Conservation (phyloP, 2,113 vertebrate species). For the Sapayoa aenigma region DNA sequence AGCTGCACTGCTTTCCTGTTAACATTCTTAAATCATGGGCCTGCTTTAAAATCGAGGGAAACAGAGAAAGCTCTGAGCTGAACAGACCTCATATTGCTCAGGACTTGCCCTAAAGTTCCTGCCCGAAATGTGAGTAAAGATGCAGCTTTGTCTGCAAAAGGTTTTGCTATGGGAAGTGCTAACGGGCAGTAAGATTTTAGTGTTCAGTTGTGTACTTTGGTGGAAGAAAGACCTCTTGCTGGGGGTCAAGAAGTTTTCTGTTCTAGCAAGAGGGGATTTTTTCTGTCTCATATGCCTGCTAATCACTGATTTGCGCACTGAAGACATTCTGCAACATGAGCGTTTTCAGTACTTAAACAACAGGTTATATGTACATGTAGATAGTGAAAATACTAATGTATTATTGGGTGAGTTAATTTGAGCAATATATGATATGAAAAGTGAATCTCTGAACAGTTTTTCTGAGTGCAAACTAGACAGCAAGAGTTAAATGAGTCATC, state of each 20-base stretch:
- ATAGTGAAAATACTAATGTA: not conserved
- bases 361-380: not conserved
- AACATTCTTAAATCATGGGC: not conserved
- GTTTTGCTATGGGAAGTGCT: not conserved
- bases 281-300: not conserved
- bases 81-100: not conserved
- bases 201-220: not conserved
- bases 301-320: not conserved
- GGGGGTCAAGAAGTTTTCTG: not conserved
- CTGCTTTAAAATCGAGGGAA: not conserved
- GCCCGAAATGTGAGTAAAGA: not conserved
- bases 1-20: not conserved
- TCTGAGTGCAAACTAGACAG: not conserved
- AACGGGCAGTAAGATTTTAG: not conserved
- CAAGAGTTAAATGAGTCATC: slow-evolving; percentile 69
- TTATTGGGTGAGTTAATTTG: not conserved
- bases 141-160: not conserved
- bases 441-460: not conserved
- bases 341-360: not conserved
- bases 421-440: not conserved
- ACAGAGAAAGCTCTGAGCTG: not conserved
- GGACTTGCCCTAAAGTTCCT: not conserved
- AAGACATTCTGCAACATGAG: not conserved
- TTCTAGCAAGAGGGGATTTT: not conserved
- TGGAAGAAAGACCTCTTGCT: not conserved